Conservation (phyloP, 2,888 invertebrate species). For the Argyresthia albistria region DNA sequence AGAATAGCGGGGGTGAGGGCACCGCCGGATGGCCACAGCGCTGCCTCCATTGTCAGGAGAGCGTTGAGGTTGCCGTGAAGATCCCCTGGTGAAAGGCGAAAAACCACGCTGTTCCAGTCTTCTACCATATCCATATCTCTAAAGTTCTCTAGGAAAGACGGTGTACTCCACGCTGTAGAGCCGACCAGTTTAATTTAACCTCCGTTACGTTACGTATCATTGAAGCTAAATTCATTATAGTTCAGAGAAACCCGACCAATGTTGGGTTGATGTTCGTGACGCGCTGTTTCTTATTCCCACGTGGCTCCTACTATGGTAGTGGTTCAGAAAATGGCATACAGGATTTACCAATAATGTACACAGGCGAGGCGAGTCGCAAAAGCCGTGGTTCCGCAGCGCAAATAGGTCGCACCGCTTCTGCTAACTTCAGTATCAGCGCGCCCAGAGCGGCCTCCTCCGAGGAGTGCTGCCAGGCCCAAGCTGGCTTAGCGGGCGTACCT, state of each 20-base stretch:
- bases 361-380: constrained; percentile 33
- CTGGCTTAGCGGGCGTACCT: constrained; percentile 20
- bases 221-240: too few species aligned
- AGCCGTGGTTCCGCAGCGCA: constrained; percentile 40
- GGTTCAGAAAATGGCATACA: too few species aligned
- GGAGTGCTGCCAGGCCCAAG: constrained; percentile 31
- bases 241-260: too few species aligned
- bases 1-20: constrained; percentile 75
- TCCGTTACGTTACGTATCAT: too few species aligned
- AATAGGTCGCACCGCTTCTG: constrained; percentile 35
- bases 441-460: constrained; percentile 38
- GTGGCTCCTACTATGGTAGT: too few species aligned
- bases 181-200: too few species aligned
- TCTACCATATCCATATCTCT: too few species aligned
- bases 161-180: too few species aligned
- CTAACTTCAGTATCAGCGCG: constrained; percentile 30
- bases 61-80: constrained; percentile 83
- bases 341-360: constrained; percentile 36
- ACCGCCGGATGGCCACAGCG: constrained; percentile 79
- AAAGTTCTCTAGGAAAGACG: too few species aligned
- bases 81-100: constrained; percentile 68
- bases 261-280: too few species aligned
- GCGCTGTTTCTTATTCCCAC: too few species aligned
- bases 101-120: too few species aligned
- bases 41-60: constrained; percentile 77